Percentiles rank a stretch among this genome's conserved stretches.
phyloP scores from a whole-genome alignment of 1,140 invertebrate species.

The Drosophila subpulchrella region DNA sequence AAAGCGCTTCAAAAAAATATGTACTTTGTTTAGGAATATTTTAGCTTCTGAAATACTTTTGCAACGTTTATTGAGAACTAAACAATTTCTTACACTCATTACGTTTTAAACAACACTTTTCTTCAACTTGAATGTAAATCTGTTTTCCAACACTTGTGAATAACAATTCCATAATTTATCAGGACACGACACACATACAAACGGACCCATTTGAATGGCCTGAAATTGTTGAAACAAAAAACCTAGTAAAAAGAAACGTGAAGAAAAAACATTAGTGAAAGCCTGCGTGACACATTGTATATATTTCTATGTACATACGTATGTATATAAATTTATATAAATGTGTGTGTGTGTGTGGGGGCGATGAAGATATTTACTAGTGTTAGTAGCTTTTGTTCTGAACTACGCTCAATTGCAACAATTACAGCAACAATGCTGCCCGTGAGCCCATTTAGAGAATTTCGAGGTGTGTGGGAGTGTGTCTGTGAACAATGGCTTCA shows the following conservation, averaged over 20 bases:
- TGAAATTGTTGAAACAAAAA: constrained; percentile 14
- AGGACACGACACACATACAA: constrained; percentile 4
- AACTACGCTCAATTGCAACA: constrained; percentile 76
- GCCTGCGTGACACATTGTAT: constrained; percentile 39
- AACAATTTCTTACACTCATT: neutral
- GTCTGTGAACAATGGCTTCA: constrained; percentile 37
- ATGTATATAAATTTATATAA: constrained; percentile 12
- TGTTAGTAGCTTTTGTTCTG: constrained; percentile 54
- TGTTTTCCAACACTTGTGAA: constrained; percentile 34
- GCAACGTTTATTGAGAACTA: neutral
- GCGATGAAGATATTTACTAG: neutral
- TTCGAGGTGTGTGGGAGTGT: constrained; percentile 47
- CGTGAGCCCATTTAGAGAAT: constrained; percentile 57
- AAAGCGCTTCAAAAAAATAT: too few relatives aligned
- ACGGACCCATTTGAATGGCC: constrained; percentile 8
- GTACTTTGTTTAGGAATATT: too few relatives aligned
- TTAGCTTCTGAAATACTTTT: neutral
- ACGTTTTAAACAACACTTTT: neutral
- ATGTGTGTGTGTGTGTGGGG: constrained; percentile 7
- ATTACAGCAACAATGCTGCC: constrained; percentile 74
- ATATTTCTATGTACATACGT: neutral
- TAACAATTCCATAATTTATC: constrained; percentile 35
- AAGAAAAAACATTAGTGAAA: constrained; percentile 35
- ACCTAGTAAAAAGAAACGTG: neutral
- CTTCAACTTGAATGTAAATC: neutral